Conservation (phyloP, 2,888 invertebrate genomes). For the Smittia sp. region DNA sequence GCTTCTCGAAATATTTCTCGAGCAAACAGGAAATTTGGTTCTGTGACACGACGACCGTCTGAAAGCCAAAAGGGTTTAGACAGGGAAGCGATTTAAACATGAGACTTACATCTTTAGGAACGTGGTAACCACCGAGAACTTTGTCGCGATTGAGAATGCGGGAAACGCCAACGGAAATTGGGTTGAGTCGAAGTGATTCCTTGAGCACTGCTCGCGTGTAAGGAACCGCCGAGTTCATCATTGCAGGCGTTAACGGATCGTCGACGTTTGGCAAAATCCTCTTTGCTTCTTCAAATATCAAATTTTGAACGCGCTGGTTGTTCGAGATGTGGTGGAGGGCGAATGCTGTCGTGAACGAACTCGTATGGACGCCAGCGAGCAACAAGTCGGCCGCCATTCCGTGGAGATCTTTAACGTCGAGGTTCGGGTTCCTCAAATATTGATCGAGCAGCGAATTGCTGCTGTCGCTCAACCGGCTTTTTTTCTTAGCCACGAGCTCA, state of each 20-base stretch:
- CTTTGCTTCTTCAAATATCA: conserved; percentile 63
- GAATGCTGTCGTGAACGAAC: conserved; percentile 74
- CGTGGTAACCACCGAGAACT: conserved; percentile 66
- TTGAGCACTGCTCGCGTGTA: conserved; percentile 80
- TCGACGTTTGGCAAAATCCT: conserved; percentile 57
- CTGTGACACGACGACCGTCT: conserved; percentile 81
- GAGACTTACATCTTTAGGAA: conserved; percentile 70
- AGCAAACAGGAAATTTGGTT: conserved; percentile 77
- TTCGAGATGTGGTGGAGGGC: conserved; percentile 74
- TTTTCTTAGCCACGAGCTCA: conserved; percentile 60
- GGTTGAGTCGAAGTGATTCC: conserved; percentile 78
- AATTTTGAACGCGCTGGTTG: conserved; percentile 66
- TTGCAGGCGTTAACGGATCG: conserved; percentile 59
- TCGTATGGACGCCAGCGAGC: conserved; percentile 84
- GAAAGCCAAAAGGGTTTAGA: conserved; percentile 47
- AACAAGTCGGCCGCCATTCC: conserved; percentile 82
- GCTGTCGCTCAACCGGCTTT: conserved; percentile 55
- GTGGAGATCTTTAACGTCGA: conserved; percentile 75
- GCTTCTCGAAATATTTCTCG: conserved; percentile 66
- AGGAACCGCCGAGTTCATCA: conserved; percentile 57
- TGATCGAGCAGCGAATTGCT: conserved; percentile 61
- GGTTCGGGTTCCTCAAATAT: conserved; percentile 66
- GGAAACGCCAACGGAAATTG: conserved; percentile 80
- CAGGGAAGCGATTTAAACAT: background rate
- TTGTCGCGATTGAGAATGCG: conserved; percentile 68